Percentiles rank a stretch among this genome's conserved stretches.
Conservation (phyloP, 2,113 vertebrate genomes). For the Coreoperca whiteheadi region DNA sequence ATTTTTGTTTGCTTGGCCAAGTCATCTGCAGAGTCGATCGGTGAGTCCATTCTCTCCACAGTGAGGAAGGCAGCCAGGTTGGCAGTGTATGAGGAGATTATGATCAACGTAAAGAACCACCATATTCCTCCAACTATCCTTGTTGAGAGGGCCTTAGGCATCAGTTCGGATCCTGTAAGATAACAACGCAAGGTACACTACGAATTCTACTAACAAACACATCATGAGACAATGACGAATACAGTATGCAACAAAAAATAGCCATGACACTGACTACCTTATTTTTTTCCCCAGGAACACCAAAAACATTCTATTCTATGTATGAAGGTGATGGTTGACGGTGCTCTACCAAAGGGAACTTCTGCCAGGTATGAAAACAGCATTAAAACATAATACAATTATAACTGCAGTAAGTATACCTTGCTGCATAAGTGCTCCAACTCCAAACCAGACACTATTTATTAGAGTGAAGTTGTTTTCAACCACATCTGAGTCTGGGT, state of each 20-base stretch:
- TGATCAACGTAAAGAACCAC: constrained; percentile 99
- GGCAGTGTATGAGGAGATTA: constrained; percentile 98
- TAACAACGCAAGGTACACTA: constrained; percentile 56
- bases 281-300: background rate
- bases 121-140: constrained; percentile 99
- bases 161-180: constrained; percentile 94
- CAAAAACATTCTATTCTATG: background rate
- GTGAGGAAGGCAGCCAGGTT: constrained; percentile 98
- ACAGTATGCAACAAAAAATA: background rate
- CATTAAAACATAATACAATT: background rate
- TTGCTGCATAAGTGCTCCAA: constrained; percentile 99
- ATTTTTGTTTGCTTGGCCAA: constrained; percentile 99
- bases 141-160: constrained; percentile 98
- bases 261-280: background rate
- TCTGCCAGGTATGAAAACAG: constrained; percentile 1
- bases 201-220: background rate
- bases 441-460: constrained; percentile 99
- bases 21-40: constrained; percentile 97
- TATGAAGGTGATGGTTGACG: background rate
- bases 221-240: background rate
- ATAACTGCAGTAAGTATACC: constrained; percentile 79
- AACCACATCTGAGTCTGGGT: constrained; percentile 97
- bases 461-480: constrained; percentile 99
- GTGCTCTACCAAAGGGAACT: background rate
- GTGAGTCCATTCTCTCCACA: constrained; percentile 98